Evolutionary conservation across 92 coral and sea anemone genomes (phyloP), one percentile per base, ranked within the genome.

Genomic region (Parazoanthus swiftii): DNA sequence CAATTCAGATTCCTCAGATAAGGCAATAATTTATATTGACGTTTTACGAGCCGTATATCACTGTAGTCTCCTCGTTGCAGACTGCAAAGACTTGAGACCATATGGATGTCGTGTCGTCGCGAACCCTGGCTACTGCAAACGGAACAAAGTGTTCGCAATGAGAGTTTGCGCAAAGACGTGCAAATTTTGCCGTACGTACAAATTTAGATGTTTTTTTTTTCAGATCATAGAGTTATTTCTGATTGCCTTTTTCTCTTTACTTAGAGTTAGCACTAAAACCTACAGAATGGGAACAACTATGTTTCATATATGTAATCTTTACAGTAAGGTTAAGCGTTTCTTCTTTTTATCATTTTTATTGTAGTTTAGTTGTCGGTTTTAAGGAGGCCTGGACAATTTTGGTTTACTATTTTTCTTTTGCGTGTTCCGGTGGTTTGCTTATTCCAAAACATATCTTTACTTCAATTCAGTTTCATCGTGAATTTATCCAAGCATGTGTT

Each of bases 61-160:
- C 50, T 71, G 16, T 46, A 84, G 20, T 71, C 11, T 84, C 3
- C 18, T 1, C 29, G 48, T 29, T 84, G 42, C 87, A 84, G 87
- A 84, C 44, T 84, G 87, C 79, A 84, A 48, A 84, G 87, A 84
- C 66, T 51, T 84, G 44, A 84, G 87, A 46, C 87, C 87, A 84
- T 79, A 33, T 13, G 87, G 87, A 71, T 84, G 87, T 29, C 87
- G 87, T 15, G 9, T 84, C 23, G 43, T 84, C 13, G 87, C 87
- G 0, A 84, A 36, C 38, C 87, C 87, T 6, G 87, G 29, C 20
- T 84, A 84, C 48, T 84, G 87, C n/a, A 44, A 48, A 84, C 87
- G 87, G 79, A 84, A 84, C 44, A 71, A 33, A 68, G 43, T 38
- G 26, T 84, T 84, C 43, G 87, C 87, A n/a, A 84, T 70, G 87